Conservation (phyloP, 1,140 invertebrate species). For the Pissodes strobi region DNA sequence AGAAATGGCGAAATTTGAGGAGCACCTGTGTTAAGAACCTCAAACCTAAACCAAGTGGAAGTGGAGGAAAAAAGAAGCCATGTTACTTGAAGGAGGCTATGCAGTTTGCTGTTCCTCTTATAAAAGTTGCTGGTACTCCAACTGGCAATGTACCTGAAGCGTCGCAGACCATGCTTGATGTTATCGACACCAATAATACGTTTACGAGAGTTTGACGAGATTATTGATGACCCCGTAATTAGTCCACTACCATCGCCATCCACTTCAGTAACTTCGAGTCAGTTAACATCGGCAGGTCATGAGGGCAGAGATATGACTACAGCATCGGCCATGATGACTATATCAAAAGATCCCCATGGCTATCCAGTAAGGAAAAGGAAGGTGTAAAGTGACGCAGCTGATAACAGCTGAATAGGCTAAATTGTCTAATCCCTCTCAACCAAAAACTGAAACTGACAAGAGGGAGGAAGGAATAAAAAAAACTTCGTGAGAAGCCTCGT, state of each 20-base stretch:
- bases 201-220: too few relatives aligned
- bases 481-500: neutral
- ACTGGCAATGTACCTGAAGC: constrained; percentile 7
- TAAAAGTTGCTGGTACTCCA: constrained; percentile 11
- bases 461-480: constrained; percentile 8
- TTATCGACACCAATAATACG: constrained; percentile 2
- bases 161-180: neutral
- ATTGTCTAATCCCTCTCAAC: neutral
- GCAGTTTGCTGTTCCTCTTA: constrained; percentile 24
- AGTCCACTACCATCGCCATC: too few relatives aligned
- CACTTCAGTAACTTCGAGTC: neutral
- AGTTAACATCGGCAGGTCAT: neutral
- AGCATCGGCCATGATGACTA: constrained; percentile 3
- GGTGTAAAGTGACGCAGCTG: neutral
- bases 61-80: constrained; percentile 5
- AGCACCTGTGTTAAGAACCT: constrained; percentile 11
- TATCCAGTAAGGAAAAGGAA: neutral
- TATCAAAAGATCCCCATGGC: constrained; percentile 11
- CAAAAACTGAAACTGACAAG: neutral
- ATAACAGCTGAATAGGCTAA: constrained; percentile 6
- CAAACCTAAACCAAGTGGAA: constrained; percentile 19
- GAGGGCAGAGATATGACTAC: neutral
- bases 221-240: too few relatives aligned
- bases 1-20: constrained; percentile 30
- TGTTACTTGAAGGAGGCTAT: constrained; percentile 20